Evolutionary conservation across 2,888 invertebrate species (phyloP), one percentile per base, ranked within the genome.

Genomic region (Euplagia quadripunctaria): DNA sequence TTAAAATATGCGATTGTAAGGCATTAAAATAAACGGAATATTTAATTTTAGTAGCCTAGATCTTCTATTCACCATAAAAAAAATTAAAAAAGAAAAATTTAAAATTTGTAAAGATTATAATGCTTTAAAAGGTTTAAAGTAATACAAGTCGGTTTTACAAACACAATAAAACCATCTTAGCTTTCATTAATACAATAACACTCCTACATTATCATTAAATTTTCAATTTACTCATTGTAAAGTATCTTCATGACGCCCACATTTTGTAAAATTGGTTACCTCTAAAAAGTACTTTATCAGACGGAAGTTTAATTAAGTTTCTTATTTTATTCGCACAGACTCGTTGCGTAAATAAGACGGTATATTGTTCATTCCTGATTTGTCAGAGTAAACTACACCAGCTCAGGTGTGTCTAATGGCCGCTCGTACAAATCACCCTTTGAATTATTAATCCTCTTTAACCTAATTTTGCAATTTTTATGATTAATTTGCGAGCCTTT

Each of bases 351-450:
- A 86, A 87, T 84, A 85, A 83, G 80, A 77, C 73, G 79, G 73
- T 73, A 68, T 82, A 79, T 78, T 82, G 82, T 83, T 82, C 78
- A 81, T 84, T 20, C 83, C 82, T 81, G 81, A 83, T 84, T 86
- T 83, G 76, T 81, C 80, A 79, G 71, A 72, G 72, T 46, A 66
- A 68, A 79, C 75, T 82, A 75, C 68, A 71, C 20, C 20, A 52
- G 31, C 75, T 80, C 88, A 88, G 86, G 88, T 89, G 88, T 83
- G 73, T 77, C 85, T 88, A 84, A 89, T 82, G 74, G 70, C 76
- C 64, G 73, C 68, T 71, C 71, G 71, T 69, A 61, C 80, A 80
- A 85, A 85, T 84, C 77, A 82, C 82, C 83, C 79, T 87, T 86
- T 85, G 82, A 88, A 87, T 87, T 85, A 87, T 86, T 79, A 76